Conservation (phyloP, 2,888 invertebrate species). For the Heliconius hortense region DNA sequence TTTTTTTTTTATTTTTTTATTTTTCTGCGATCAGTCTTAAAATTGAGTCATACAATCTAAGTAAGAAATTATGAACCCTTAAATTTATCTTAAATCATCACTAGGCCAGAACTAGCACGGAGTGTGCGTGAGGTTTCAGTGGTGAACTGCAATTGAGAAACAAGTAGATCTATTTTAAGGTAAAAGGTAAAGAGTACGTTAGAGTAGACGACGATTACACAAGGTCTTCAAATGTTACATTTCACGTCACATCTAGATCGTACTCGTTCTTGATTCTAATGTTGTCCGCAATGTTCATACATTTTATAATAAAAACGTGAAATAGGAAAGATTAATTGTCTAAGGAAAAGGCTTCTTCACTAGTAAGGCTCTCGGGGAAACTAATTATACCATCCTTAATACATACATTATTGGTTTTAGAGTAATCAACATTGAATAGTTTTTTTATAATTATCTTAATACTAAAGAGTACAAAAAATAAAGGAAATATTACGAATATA, state of each 20-base stretch:
- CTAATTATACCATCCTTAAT: constrained; percentile 77
- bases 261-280: constrained; percentile 44
- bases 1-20: constrained; percentile 57
- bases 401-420: constrained; percentile 79
- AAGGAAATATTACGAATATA: constrained; percentile 82
- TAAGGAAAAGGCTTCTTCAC: constrained; percentile 78
- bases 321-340: constrained; percentile 61
- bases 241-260: constrained; percentile 32
- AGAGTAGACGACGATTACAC: constrained; percentile 59
- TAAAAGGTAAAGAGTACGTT: constrained; percentile 52
- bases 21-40: constrained; percentile 82
- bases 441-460: constrained; percentile 79
- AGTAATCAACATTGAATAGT: constrained; percentile 82
- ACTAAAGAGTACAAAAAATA: constrained; percentile 83
- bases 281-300: constrained; percentile 50
- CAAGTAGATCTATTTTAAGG: constrained; percentile 57
- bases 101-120: constrained; percentile 76
- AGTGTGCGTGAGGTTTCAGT: constrained; percentile 50
- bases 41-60: constrained; percentile 82
- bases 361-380: constrained; percentile 81
- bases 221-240: constrained; percentile 41
- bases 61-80: constrained; percentile 78
- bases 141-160: constrained; percentile 51
- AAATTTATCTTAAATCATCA: constrained; percentile 66
- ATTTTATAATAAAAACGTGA: constrained; percentile 51